Evolutionary conservation across 2,888 invertebrate species (phyloP).

Genomic region (Nebria brevicollis): DNA sequence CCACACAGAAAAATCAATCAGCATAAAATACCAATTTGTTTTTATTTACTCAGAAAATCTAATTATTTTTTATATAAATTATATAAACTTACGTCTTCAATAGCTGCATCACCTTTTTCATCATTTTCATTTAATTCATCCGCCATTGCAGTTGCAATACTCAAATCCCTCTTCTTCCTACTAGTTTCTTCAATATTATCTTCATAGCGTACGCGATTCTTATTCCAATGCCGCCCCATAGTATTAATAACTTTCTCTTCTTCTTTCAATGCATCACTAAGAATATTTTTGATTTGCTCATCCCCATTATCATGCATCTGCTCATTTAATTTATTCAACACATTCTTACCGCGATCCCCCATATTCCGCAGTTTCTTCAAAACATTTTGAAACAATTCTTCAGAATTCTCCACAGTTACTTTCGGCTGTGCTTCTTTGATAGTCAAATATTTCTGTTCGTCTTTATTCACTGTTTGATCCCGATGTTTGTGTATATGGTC

Average conservation of each 20-base stretch:
- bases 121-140: slow-evolving; percentile 69
- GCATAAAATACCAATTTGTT: too few species aligned
- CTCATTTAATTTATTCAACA: slow-evolving; percentile 68
- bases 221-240: slow-evolving; percentile 59
- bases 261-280: slow-evolving; percentile 64
- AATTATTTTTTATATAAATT: background rate
- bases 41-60: background rate
- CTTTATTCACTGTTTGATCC: slow-evolving; percentile 65
- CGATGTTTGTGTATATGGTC: slow-evolving; percentile 61
- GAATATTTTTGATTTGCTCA: slow-evolving; percentile 35
- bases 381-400: slow-evolving; percentile 71
- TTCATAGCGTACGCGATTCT: slow-evolving; percentile 56
- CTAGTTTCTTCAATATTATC: slow-evolving; percentile 56
- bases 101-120: slow-evolving; percentile 69
- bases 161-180: slow-evolving; percentile 65
- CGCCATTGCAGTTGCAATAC: slow-evolving; percentile 65
- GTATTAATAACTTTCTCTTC: slow-evolving; percentile 59
- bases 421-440: slow-evolving; percentile 46
- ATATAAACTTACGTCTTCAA: slow-evolving; percentile 69
- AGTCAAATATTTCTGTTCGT: slow-evolving; percentile 65
- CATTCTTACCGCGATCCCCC: slow-evolving; percentile 68
- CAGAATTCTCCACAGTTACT: slow-evolving; percentile 55
- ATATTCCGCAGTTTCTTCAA: slow-evolving; percentile 67
- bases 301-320: slow-evolving; percentile 55
- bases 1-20: background rate